A percentile compares a stretch with the other conserved stretches of the same genome.
Conservation (phyloP, 2,797 vertebrate genomes). For the Catostomus latipinnis region DNA sequence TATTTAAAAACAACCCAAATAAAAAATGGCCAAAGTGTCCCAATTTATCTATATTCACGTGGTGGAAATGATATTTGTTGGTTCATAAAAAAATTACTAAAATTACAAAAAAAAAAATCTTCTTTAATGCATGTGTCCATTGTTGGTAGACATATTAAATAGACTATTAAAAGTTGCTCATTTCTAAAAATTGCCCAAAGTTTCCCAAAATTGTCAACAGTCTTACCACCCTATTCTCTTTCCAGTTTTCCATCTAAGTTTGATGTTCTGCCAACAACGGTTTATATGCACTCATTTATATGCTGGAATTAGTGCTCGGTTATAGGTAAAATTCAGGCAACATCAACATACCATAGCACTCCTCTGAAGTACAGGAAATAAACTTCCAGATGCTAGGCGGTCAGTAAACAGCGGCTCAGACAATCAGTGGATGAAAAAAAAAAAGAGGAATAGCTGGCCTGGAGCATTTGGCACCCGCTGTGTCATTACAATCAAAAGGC, state of each 20-base stretch:
- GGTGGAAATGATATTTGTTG: too few species aligned
- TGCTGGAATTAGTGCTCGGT: background rate
- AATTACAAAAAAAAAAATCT: too few species aligned
- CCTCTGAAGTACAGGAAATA: conserved; percentile 16
- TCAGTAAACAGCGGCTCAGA: conserved; percentile 46
- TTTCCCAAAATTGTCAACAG: too few species aligned
- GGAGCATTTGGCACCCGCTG: conserved; percentile 38
- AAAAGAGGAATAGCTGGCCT: conserved; percentile 28
- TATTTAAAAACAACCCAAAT: too few species aligned
- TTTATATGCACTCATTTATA: background rate
- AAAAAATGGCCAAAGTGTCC: too few species aligned
- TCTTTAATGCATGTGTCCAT: background rate
- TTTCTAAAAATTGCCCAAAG: too few species aligned
- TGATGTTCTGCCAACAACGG: background rate
- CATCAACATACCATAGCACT: background rate
- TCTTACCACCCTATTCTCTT: too few species aligned
- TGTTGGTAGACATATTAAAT: background rate
- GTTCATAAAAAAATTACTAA: too few species aligned
- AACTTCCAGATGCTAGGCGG: conserved; percentile 12
- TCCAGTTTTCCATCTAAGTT: background rate
- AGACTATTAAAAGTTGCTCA: background rate
- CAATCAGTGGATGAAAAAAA: conserved; percentile 45
- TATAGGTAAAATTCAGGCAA: background rate
- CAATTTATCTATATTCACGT: too few species aligned
- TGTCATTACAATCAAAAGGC: conserved; percentile 62